A percentile compares a stretch with the other conserved stretches of the same genome.
Evolutionary conservation across 2,797 vertebrate species (phyloP).

Genomic region (Carduelis carduelis): DNA sequence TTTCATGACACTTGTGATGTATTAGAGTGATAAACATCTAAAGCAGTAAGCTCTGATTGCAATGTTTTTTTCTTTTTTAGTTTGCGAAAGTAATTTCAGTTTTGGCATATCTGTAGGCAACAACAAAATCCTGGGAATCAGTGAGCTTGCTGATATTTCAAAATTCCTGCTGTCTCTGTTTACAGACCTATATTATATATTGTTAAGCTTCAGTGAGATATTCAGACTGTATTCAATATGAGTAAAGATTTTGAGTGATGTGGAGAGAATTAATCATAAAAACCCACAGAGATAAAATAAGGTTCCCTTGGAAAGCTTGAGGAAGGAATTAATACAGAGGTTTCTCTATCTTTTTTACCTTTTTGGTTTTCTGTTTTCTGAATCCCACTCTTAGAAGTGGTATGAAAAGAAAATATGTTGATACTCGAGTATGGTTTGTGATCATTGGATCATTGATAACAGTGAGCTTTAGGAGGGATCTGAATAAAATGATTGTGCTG

Average conservation of each 20-base stretch:
- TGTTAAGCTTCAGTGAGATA: background rate
- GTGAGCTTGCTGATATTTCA: background rate
- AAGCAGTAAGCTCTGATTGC: background rate
- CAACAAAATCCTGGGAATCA: background rate
- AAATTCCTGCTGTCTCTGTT: conserved; percentile 20
- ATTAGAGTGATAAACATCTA: background rate
- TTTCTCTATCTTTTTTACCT: background rate
- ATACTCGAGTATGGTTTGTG: background rate
- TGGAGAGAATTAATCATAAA: conserved; percentile 5
- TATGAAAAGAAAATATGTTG: background rate
- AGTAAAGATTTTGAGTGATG: background rate
- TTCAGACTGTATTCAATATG: background rate
- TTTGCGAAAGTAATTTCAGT: background rate
- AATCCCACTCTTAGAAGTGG: background rate
- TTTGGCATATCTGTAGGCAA: background rate
- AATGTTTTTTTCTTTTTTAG: background rate
- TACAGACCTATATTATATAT: background rate
- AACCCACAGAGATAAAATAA: background rate
- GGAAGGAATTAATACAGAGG: background rate
- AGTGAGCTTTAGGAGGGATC: background rate
- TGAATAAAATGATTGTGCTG: background rate
- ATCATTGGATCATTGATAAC: background rate
- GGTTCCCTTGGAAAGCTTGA: background rate
- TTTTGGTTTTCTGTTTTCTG: background rate
- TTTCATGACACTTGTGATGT: background rate